These are phyloP conservation scores for Homarus gammarus DNA, from an alignment of 2,888 invertebrate genomes.

Conservation along the genomic window DNA sequence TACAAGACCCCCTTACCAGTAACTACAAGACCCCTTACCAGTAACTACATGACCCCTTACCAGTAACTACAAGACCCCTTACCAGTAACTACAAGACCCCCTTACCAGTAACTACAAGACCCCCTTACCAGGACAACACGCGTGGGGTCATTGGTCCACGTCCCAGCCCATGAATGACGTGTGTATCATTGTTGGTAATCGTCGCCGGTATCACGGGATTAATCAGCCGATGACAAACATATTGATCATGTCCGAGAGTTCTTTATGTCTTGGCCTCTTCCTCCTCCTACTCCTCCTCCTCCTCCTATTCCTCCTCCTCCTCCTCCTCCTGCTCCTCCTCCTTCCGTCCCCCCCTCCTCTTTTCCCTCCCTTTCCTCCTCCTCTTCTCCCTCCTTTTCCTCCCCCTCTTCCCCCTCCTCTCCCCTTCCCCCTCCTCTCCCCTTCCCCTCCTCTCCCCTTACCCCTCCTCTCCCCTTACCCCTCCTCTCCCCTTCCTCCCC, in stretches of 20 bases:
- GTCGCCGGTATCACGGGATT: neutral
- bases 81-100: too few species aligned
- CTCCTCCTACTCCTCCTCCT: neutral
- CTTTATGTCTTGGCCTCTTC: neutral
- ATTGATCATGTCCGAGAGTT: neutral
- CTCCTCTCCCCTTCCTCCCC: neutral
- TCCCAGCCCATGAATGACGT: too few species aligned
- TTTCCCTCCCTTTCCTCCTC: neutral
- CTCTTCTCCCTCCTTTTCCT: neutral
- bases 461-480: neutral
- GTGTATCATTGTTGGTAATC: too few species aligned
- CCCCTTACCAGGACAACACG: neutral
- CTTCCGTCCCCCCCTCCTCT: neutral
- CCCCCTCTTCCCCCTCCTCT: too few species aligned
- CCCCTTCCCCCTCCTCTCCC: neutral
- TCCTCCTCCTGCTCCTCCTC: neutral
- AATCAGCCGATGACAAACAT: constrained; percentile 12
- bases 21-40: too few species aligned
- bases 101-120: too few species aligned
- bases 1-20: too few species aligned
- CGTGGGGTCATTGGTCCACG: too few species aligned
- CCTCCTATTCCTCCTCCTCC: neutral
- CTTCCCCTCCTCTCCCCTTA: too few species aligned
- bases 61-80: too few species aligned
- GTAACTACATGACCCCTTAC: too few species aligned